Base-by-base conservation (phyloP, 2,888 invertebrate genomes). In the Tineola bisselliella region DNA sequence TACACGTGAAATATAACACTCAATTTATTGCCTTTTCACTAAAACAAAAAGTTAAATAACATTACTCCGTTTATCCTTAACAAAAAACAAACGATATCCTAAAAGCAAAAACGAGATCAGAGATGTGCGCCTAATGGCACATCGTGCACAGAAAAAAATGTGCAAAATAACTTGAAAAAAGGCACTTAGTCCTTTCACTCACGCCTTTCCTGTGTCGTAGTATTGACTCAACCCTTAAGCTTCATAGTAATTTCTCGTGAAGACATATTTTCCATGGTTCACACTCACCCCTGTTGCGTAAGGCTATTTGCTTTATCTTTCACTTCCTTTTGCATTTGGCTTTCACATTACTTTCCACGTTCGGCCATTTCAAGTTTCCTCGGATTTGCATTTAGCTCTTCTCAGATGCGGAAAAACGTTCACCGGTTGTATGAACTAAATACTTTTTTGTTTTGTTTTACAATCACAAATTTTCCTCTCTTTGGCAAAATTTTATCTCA, bases 101-200 rank as follows among this genome's bases (percentile, higher is more conserved):
- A 18, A 54, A 48, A 48, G 48, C 18, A 54, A 54, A 54, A 54
- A 54, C 5, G 25, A 54, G 52, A 52, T 52, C 52, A 52, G 52
- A 52, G 59, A 59, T 38, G 43, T 17, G 52, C 48, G 44, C 30
- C 60, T 60, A 60, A 60, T 60, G 52, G 60, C 12, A 31, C 31
- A 31, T 48, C 30, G 48, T 25, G 48, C 48, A 8, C 60, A 30
- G 60, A 60, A 44, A 60, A 33, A 58, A 60, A 60, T 60, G 60
- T 44, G 60, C 30, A 74, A 78, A 83, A 81, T 81, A 81, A 78
- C 75, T 77, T 72, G 77, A 77, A 80, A 73, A 79, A 80, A 80
- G 77, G 74, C 77, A 81, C 79, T 83, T 79, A 77, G 78, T 68
- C 69, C 68, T 67, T 76, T 73, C 74, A 72, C 75, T 76, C 71